These are phyloP conservation scores for Ichneumon xanthorius DNA, from an alignment of 2,888 invertebrate genomes.

Conservation along the genomic window DNA sequence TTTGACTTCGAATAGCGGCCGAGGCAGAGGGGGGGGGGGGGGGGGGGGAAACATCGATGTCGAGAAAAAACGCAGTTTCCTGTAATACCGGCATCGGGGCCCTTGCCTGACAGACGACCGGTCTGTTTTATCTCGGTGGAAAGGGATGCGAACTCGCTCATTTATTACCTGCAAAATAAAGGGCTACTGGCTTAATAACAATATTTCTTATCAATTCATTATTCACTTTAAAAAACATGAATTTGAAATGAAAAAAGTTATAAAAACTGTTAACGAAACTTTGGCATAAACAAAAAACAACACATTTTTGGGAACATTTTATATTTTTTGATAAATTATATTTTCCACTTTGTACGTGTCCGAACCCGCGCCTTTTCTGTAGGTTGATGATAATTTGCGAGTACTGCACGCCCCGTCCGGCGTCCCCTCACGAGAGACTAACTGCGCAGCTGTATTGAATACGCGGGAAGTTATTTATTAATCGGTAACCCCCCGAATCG, in stretches of 20 bases:
- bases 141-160: background rate
- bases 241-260: background rate
- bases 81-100: background rate
- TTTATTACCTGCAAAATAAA: background rate
- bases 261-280: background rate
- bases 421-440: background rate
- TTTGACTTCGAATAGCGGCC: background rate
- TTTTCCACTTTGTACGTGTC: background rate
- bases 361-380: background rate
- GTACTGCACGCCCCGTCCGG: constrained; percentile 6
- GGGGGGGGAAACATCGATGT: background rate
- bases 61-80: background rate
- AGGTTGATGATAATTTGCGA: background rate
- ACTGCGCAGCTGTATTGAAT: constrained; percentile 23
- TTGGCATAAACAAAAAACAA: background rate
- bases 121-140: background rate
- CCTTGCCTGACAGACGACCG: background rate
- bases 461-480: constrained; percentile 52
- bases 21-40: background rate
- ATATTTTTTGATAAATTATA: background rate
- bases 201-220: background rate
- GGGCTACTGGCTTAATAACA: background rate
- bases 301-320: background rate
- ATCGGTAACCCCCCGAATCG: background rate
- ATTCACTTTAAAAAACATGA: background rate